Percentiles rank a stretch among this genome's conserved stretches.
phyloP scores from a whole-genome alignment of 2,797 vertebrate species.

The Acanthurus leucopareius region DNA sequence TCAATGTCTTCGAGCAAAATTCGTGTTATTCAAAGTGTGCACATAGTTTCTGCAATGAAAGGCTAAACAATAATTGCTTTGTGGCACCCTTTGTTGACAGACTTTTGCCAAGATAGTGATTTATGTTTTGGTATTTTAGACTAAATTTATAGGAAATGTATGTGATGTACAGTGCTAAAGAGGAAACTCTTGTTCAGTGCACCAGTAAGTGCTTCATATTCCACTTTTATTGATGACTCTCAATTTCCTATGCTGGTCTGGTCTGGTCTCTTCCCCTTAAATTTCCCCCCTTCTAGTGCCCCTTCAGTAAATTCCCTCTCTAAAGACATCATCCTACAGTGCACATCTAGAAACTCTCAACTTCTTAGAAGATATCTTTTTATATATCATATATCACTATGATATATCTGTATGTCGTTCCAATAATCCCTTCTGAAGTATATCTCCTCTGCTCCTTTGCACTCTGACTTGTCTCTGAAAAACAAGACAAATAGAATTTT shows the following conservation, averaged over 20 bases:
- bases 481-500: neutral
- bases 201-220: neutral
- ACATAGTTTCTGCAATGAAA: neutral
- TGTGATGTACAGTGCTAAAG: neutral
- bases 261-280: slow-evolving; percentile 16
- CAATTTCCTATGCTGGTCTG: neutral
- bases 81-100: neutral
- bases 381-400: no score
- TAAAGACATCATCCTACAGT: neutral
- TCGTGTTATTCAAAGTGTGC: neutral
- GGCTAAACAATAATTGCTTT: neutral
- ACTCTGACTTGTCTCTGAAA: neutral
- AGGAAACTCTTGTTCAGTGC: neutral
- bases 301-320: no score
- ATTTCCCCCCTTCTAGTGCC: neutral
- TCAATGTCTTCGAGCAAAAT: neutral
- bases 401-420: no score
- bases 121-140: neutral
- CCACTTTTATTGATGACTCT: neutral
- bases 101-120: neutral
- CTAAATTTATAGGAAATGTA: neutral
- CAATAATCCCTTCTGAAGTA: neutral
- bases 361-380: neutral
- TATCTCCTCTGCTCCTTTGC: neutral
- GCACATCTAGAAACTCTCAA: neutral